A percentile compares a stretch with the other conserved stretches of the same genome.
Evolutionary conservation across 1,140 invertebrate species (phyloP).

Genomic region (Cotesia typhae): DNA sequence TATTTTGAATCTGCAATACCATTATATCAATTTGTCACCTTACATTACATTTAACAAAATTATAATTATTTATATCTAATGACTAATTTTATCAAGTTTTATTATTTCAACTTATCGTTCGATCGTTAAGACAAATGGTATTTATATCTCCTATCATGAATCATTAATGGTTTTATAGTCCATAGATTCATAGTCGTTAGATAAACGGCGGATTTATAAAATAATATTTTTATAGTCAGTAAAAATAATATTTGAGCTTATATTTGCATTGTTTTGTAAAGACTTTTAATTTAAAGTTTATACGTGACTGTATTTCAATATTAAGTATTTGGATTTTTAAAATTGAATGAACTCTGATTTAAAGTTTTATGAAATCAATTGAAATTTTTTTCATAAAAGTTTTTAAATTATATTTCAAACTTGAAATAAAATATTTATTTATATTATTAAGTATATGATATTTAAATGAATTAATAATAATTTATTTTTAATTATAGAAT

Average conservation of each 20-base stretch:
- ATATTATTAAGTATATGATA: conserved; percentile 12
- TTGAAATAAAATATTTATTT: neutral
- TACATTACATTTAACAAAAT: neutral
- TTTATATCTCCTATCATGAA: neutral
- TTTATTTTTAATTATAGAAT: conserved; percentile 52
- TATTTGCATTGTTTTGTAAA: too few relatives aligned
- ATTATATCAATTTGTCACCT: neutral
- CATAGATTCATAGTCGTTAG: too few relatives aligned
- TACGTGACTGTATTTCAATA: too few relatives aligned
- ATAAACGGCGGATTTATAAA: too few relatives aligned
- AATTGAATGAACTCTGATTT: too few relatives aligned
- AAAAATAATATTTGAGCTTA: too few relatives aligned
- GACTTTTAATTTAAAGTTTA: too few relatives aligned
- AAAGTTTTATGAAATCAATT: neutral
- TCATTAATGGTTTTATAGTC: neutral
- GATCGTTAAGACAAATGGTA: too few relatives aligned
- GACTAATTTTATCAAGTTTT: neutral
- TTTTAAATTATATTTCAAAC: neutral
- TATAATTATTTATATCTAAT: too few relatives aligned
- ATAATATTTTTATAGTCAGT: too few relatives aligned
- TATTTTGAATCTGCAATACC: too few relatives aligned
- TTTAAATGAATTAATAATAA: neutral
- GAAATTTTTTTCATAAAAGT: conserved; percentile 1
- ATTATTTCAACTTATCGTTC: neutral
- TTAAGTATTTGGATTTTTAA: too few relatives aligned